Percentiles rank a stretch among this genome's conserved stretches.
Evolutionary conservation across 1,140 invertebrate species (phyloP).

Genomic region (Sminthurides bifidus): DNA sequence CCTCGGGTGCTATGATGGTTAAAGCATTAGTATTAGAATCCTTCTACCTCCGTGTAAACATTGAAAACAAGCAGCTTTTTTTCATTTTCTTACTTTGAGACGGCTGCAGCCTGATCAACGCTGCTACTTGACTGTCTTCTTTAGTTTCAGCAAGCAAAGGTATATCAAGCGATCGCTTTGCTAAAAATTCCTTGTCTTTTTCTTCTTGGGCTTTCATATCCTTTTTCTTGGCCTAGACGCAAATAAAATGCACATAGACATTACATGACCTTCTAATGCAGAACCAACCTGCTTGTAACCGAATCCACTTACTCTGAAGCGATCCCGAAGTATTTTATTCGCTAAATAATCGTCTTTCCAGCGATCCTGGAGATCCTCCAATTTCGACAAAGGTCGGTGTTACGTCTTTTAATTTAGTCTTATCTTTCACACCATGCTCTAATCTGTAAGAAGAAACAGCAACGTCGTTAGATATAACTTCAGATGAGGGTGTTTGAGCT

Average conservation of each 20-base stretch:
- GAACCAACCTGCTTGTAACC: neutral
- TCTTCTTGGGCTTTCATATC: slow-evolving; percentile 54
- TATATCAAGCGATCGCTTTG: slow-evolving; percentile 66
- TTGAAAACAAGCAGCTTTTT: neutral
- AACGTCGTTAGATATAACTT: too few species aligned
- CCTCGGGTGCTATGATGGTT: slow-evolving; percentile 32
- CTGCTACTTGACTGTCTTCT: slow-evolving; percentile 66
- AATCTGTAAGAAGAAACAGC: slow-evolving; percentile 45
- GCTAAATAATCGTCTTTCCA: slow-evolving; percentile 85
- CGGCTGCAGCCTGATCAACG: slow-evolving; percentile 54
- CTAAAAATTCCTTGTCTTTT: slow-evolving; percentile 57
- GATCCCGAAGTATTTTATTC: slow-evolving; percentile 65
- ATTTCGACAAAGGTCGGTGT: slow-evolving; percentile 56
- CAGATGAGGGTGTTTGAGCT: too few species aligned
- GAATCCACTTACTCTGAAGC: slow-evolving; percentile 61
- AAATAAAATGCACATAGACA: neutral
- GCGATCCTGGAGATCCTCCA: slow-evolving; percentile 63
- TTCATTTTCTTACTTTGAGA: slow-evolving; percentile 34
- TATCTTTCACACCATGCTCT: slow-evolving; percentile 78
- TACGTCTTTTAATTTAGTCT: slow-evolving; percentile 52
- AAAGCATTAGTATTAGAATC: neutral
- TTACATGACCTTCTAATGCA: slow-evolving; percentile 6
- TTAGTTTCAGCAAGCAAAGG: slow-evolving; percentile 60
- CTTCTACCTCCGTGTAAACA: neutral
- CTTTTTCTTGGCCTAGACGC: slow-evolving; percentile 61